Base-by-base conservation (phyloP, 2,797 vertebrate species). In the Hypotaenidia philippensis region DNA sequence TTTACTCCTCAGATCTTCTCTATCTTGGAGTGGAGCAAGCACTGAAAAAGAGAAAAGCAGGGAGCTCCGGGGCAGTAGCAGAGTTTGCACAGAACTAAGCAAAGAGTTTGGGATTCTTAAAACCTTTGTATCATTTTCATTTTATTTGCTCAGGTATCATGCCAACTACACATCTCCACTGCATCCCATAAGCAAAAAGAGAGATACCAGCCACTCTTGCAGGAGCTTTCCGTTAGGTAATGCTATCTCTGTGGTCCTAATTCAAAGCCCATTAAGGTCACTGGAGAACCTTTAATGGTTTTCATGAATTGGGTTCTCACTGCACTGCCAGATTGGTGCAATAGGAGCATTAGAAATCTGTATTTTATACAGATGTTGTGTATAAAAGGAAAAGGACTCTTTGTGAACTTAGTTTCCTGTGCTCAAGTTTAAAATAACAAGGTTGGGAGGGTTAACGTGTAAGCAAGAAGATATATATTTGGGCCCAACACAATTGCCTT, bases 71-170 rank as follows among this genome's bases (percentile, higher is more conserved):
- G 97, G 95, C 93, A 94, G 93, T 96, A 96, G 98, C 97, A 92
- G 90, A 97, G 96, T 98, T 98, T 98, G 98, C 98, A 98, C 98
- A 97, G 72, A 83, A 89, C 95, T 97, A 97, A 97, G 95, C 84
- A 96, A 97, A 96, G 97, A 95, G 96, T 96, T 80, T 93, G 96
- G 95, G 93, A 80, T 92, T 96, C 85, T 86, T 65, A 87, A 84
- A 96, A 97, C 93, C 88, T 97, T 96, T 75, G 81, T 96, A 94
- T 97, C 80, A 32, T 93, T 96, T 97, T 90, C 60, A 87, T 97
- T 98, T 98, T 97, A 91, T 98, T 98, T 97, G 97, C 98, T 98
- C 98, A 98, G 98, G 98, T 98, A 96, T 98, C 97, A 91, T 92
- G 95, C 93, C 95, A 95, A 97, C 91, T 87, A 83, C 92, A 87